Conservation (phyloP, 2,888 invertebrate species). For the Herminia tarsipennalis region DNA sequence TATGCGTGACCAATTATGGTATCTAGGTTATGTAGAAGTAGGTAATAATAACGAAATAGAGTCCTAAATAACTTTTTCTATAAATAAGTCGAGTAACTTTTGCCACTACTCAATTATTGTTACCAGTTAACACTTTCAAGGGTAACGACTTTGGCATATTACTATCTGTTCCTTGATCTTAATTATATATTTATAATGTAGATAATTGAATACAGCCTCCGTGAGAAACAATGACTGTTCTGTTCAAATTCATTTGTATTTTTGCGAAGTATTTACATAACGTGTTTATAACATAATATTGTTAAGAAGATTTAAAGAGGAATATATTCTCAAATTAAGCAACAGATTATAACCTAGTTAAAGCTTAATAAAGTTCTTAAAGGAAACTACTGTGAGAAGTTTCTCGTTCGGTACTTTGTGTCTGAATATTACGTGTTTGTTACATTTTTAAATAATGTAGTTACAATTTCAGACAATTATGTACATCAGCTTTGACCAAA, state of each 20-base stretch:
- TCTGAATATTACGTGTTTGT: no score
- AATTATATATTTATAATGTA: constrained; percentile 26
- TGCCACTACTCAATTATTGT: constrained; percentile 10
- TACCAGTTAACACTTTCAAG: constrained; percentile 24
- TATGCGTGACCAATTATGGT: no score
- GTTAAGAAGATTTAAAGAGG: constrained; percentile 27
- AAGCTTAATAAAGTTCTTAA: not conserved
- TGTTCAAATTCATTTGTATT: constrained; percentile 17
- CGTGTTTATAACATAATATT: constrained; percentile 17
- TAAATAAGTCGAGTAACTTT: not conserved
- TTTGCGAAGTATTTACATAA: constrained; percentile 38
- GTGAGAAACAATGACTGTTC: constrained; percentile 40
- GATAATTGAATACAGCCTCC: constrained; percentile 23
- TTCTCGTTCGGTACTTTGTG: no score
- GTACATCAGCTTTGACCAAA: no score
- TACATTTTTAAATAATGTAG: no score
- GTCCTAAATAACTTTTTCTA: not conserved
- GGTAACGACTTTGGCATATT: constrained; percentile 27
- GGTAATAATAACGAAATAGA: no score
- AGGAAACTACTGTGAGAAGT: constrained; percentile 7
- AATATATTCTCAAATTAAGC: constrained; percentile 27
- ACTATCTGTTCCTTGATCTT: constrained; percentile 37
- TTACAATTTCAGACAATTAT: no score
- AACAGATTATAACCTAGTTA: constrained; percentile 9
- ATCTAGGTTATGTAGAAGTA: no score